A percentile compares a stretch with the other conserved stretches of the same genome.
Conservation (phyloP, 2,797 vertebrate species). For the Sciaenops ocellatus region DNA sequence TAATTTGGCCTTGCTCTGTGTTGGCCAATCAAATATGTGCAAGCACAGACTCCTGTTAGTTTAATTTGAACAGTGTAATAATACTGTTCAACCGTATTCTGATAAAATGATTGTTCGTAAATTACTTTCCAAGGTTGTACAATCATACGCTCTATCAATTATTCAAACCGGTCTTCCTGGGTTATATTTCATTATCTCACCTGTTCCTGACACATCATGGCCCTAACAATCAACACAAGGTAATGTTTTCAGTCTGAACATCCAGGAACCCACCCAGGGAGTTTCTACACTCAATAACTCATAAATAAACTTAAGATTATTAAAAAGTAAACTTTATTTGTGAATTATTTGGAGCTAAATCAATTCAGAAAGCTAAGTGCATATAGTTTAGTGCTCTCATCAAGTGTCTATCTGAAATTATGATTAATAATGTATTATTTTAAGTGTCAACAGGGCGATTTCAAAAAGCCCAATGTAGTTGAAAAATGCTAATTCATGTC, state of each 20-base stretch:
- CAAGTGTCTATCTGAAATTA: background rate
- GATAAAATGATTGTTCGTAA: background rate
- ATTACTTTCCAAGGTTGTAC: background rate
- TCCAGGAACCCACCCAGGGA: too few relatives aligned
- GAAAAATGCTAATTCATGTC: conserved; percentile 56
- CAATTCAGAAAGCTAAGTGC: conserved; percentile 1
- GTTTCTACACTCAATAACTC: background rate
- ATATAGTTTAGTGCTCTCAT: background rate
- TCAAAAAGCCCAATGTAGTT: background rate
- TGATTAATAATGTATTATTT: conserved; percentile 2
- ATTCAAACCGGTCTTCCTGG: background rate
- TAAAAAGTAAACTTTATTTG: conserved; percentile 1
- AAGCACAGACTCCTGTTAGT: background rate
- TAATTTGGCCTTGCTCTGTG: background rate
- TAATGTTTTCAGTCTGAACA: background rate
- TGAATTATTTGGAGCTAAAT: conserved; percentile 6
- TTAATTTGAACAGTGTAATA: background rate
- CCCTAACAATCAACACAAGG: background rate
- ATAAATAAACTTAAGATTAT: background rate
- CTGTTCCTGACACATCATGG: background rate
- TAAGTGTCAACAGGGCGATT: conserved; percentile 1
- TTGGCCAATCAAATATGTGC: background rate
- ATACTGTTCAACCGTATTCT: background rate
- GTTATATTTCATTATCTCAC: background rate
- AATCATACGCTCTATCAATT: background rate